Evolutionary conservation across 2,113 vertebrate genomes (phyloP).

Genomic region (Spea multiplicata): DNA sequence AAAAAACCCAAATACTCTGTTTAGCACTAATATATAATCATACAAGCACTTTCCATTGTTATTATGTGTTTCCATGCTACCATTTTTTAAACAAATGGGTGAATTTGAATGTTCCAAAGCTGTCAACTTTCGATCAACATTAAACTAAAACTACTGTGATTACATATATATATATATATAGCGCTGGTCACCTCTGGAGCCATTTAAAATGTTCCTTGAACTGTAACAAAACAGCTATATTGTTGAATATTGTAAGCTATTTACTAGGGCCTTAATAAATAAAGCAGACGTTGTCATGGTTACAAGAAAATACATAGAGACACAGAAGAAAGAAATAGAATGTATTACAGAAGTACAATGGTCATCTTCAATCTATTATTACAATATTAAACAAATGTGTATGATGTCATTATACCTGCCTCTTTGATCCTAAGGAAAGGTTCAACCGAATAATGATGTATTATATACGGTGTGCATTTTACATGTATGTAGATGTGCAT

Average conservation of each 20-base stretch:
- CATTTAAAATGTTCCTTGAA: conserved; percentile 2
- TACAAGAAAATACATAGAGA: neutral
- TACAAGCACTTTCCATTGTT: neutral
- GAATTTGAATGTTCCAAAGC: neutral
- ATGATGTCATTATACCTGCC: no score
- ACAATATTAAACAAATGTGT: neutral
- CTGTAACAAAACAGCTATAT: conserved; percentile 2
- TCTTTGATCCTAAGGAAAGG: no score
- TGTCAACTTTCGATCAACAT: neutral
- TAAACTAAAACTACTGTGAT: neutral
- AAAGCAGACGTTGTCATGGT: conserved; percentile 12
- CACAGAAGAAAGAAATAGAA: neutral
- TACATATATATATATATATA: neutral
- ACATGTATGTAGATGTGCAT: no score
- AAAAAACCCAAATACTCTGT: no score
- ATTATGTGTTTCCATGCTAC: neutral
- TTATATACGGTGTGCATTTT: no score
- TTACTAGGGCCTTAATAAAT: conserved; percentile 30
- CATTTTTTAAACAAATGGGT: conserved; percentile 1
- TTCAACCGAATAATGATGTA: no score
- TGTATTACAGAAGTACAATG: neutral
- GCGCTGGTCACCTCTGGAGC: neutral
- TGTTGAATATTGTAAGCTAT: conserved; percentile 25
- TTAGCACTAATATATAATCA: no score
- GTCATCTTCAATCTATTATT: neutral